These are phyloP conservation scores for Theocolax elegans DNA, from an alignment of 1,140 invertebrate species.

Conservation along the genomic window DNA sequence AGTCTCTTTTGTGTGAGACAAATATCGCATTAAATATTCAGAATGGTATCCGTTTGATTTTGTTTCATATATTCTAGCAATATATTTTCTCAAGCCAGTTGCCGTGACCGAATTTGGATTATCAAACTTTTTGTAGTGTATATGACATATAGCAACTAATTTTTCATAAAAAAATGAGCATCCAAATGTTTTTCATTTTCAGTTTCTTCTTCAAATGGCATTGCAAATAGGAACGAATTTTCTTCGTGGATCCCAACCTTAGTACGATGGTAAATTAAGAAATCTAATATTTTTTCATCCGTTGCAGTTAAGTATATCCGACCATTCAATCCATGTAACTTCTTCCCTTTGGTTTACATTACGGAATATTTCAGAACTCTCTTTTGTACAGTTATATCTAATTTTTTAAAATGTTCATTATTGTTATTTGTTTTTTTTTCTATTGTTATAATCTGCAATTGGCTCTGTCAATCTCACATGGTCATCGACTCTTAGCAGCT, in stretches of 20 bases:
- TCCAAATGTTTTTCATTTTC: neutral
- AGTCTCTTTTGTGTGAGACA: neutral
- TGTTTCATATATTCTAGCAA: neutral
- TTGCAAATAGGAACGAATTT: neutral
- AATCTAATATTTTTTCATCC: neutral
- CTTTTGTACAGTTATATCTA: neutral
- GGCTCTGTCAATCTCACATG: neutral
- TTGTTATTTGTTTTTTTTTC: neutral
- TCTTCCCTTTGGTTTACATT: neutral
- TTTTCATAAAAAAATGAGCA: neutral
- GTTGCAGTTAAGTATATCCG: neutral
- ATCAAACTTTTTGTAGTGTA: neutral
- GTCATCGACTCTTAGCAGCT: neutral
- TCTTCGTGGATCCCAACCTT: neutral
- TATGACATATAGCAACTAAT: neutral
- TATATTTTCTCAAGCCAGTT: neutral
- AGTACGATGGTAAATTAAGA: neutral
- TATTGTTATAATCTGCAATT: neutral
- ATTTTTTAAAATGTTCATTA: neutral
- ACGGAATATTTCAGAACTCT: neutral
- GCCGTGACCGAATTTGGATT: neutral
- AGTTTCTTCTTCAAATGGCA: neutral
- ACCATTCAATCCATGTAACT: no score
- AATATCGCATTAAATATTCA: neutral
- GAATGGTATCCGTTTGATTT: neutral